phyloP scores from a whole-genome alignment of 2,888 invertebrate genomes.

The Ophioninae sp. region DNA sequence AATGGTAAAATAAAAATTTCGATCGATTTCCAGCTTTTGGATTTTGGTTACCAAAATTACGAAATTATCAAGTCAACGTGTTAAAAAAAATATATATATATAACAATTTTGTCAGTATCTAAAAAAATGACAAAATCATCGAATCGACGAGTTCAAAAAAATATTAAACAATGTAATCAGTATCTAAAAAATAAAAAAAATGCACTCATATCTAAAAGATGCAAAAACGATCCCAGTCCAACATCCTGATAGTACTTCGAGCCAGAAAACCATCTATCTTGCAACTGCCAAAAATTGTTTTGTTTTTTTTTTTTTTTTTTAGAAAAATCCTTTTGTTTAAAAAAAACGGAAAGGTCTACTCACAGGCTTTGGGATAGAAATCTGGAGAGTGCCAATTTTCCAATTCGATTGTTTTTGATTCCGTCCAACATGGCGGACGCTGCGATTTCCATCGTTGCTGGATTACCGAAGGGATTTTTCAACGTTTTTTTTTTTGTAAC shows the following conservation, averaged over 20 bases:
- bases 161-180: neutral
- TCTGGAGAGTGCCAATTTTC: conserved; percentile 88
- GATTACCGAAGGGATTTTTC: conserved; percentile 19
- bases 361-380: conserved; percentile 91
- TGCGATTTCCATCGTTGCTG: conserved; percentile 84
- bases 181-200: neutral
- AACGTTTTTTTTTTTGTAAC: neutral
- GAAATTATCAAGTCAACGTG: no score
- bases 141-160: neutral
- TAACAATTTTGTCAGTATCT: no score
- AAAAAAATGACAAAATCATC: neutral
- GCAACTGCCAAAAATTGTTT: neutral
- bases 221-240: neutral
- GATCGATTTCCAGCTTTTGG: no score
- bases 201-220: neutral
- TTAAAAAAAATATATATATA: no score
- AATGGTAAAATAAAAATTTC: no score
- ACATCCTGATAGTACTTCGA: neutral
- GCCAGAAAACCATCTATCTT: neutral
- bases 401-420: conserved; percentile 88
- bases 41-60: no score
- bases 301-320: conserved; percentile 3
- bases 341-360: conserved; percentile 81
- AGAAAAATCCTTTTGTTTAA: conserved; percentile 4
- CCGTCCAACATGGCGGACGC: conserved; percentile 88